These are phyloP conservation scores for Rhinopithecus roxellana DNA, from an alignment of 2,113 vertebrate genomes.

Conservation along the genomic window DNA sequence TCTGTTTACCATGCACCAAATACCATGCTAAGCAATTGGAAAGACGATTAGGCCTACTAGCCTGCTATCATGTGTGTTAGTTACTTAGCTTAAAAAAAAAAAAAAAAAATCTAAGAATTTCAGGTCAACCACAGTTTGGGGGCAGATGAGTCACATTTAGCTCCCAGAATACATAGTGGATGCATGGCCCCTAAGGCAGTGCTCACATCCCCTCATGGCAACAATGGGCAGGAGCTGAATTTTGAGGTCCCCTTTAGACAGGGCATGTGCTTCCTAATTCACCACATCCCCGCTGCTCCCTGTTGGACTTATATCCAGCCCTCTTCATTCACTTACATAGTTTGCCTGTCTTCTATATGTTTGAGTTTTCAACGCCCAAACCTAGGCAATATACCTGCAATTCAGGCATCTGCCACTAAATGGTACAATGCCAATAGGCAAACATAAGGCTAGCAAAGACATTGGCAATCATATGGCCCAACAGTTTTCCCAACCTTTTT, in stretches of 20 bases:
- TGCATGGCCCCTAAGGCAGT: not conserved
- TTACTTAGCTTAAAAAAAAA: not conserved
- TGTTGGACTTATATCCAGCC: not conserved
- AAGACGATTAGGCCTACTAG: not conserved
- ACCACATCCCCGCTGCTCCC: not conserved
- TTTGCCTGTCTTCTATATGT: not conserved
- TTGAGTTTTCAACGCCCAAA: not conserved
- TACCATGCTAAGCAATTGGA: not conserved
- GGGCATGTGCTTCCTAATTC: not conserved
- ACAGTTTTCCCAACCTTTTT: not conserved
- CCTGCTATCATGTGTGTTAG: not conserved
- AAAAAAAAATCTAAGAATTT: not conserved
- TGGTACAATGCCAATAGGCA: not conserved
- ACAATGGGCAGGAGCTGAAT: not conserved
- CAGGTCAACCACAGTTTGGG: not conserved
- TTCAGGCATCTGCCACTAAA: not conserved
- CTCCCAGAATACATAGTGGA: not conserved
- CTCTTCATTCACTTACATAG: not conserved
- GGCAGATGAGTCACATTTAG: not conserved
- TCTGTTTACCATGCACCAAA: slow-evolving; percentile 15
- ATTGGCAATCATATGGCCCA: not conserved
- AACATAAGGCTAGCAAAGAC: not conserved
- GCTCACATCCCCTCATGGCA: not conserved
- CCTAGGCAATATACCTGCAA: not conserved
- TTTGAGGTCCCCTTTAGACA: not conserved